Conservation (phyloP, 2,797 vertebrate species). For the Crocodylus rhombifer region DNA sequence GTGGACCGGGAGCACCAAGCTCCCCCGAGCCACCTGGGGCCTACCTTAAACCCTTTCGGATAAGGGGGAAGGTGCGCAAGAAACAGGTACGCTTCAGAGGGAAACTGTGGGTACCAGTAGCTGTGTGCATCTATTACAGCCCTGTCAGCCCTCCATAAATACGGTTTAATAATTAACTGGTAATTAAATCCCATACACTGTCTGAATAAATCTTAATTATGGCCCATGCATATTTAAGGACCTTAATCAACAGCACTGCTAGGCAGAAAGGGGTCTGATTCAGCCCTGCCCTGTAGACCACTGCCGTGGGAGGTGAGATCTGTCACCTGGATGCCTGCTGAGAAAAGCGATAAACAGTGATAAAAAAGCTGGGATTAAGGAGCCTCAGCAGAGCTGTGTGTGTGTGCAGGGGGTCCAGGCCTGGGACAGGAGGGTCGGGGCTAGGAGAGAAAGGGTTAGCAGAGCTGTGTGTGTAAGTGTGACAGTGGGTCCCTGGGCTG, state of each 20-base stretch:
- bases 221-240: background rate
- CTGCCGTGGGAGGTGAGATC: background rate
- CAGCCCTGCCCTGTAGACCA: background rate
- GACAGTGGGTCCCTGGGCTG: too few species aligned
- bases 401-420: too few species aligned
- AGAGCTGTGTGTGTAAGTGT: too few species aligned
- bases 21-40: too few species aligned
- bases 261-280: background rate
- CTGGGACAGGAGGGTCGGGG: too few species aligned
- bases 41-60: background rate
- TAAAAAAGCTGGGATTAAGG: background rate
- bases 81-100: background rate
- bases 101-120: too few species aligned
- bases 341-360: too few species aligned
- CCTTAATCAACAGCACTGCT: background rate
- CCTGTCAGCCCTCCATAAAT: background rate
- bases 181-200: background rate
- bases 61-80: background rate
- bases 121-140: rapidly evolving
- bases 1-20: too few species aligned
- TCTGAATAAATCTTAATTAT: slow-evolving; percentile 6
- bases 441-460: too few species aligned
- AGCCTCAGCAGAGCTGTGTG: background rate
- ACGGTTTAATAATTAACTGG: slow-evolving; percentile 15
- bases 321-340: too few species aligned